Conservation (phyloP, 2,888 invertebrate species). For the Nasonovia ribisnigri region DNA sequence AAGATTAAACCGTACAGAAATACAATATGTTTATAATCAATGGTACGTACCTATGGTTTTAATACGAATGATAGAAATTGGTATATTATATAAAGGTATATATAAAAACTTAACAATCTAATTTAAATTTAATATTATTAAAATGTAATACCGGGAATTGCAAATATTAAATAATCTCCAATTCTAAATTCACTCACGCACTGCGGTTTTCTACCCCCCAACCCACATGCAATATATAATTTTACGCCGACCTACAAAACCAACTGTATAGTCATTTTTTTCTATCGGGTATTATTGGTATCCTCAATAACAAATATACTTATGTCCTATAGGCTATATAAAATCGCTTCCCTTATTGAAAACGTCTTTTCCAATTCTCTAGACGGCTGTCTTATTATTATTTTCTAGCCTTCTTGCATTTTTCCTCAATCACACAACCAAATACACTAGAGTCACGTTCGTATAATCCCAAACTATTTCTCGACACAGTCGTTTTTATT, state of each 20-base stretch:
- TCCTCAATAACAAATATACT: background rate
- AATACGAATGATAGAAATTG: background rate
- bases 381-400: constrained; percentile 37
- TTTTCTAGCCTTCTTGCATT: constrained; percentile 10
- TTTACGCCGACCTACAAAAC: constrained; percentile 2
- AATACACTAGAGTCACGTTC: constrained; percentile 21
- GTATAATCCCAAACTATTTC: background rate
- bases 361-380: constrained; percentile 36
- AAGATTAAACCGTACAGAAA: background rate
- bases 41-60: background rate
- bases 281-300: constrained; percentile 5
- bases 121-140: background rate
- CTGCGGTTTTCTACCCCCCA: background rate
- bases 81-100: background rate
- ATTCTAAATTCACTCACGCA: background rate
- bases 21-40: background rate
- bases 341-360: constrained; percentile 24
- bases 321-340: background rate
- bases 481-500: background rate
- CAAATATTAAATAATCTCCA: constrained; percentile 34
- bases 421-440: background rate
- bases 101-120: background rate
- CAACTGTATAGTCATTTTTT: constrained; percentile 20
- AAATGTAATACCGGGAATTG: background rate
- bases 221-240: background rate